These are phyloP conservation scores for Ricordea florida DNA, from an alignment of 92 coral and sea anemone species.

Conservation along the genomic window DNA sequence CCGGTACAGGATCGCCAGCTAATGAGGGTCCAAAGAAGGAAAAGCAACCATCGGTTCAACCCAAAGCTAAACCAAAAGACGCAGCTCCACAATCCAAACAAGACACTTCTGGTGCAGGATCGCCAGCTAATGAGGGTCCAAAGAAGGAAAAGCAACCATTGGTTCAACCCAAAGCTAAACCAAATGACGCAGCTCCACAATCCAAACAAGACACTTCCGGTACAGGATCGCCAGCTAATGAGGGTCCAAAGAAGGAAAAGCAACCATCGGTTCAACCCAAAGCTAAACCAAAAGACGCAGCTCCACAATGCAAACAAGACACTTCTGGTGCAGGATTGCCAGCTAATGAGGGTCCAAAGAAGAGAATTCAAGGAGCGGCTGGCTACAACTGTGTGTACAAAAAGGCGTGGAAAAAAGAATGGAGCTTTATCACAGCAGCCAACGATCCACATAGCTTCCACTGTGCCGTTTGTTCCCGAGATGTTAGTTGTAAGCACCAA, in stretches of 20 bases:
- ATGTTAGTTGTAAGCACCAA: conserved; percentile 47
- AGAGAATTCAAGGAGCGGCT: conserved; percentile 42
- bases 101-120: background rate
- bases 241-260: background rate
- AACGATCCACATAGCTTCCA: conserved; percentile 58
- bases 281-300: conserved; percentile 10
- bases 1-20: background rate
- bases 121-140: conserved; percentile 23
- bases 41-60: background rate
- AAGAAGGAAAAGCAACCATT: conserved; percentile 4
- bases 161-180: background rate
- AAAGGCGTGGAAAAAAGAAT: conserved; percentile 30
- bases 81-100: background rate
- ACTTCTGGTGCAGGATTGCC: background rate
- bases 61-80: conserved; percentile 2
- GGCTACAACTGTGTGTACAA: conserved; percentile 12
- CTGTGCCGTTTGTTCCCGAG: conserved; percentile 17
- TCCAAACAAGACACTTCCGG: background rate
- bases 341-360: conserved; percentile 8
- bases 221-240: conserved; percentile 11
- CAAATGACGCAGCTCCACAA: background rate
- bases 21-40: background rate
- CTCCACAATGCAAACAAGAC: background rate
- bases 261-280: background rate
- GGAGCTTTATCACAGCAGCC: conserved; percentile 51